Conservation (phyloP, 1,140 invertebrate species). For the Drosophila grimshawi region DNA sequence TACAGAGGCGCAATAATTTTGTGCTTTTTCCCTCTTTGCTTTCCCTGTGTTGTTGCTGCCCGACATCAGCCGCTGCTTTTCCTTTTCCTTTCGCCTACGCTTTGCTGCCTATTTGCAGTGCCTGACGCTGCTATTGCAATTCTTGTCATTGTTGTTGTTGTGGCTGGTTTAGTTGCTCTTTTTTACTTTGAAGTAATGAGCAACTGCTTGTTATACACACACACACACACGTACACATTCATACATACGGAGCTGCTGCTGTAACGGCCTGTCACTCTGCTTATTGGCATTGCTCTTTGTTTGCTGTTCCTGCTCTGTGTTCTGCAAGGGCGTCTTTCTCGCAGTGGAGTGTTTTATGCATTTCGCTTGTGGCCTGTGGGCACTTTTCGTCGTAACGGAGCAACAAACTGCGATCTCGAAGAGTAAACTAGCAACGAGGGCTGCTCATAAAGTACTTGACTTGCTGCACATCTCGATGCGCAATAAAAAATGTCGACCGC, state of each 20-base stretch:
- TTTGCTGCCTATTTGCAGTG: conserved; percentile 35
- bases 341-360: conserved; percentile 21
- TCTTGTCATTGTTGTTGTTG: conserved; percentile 32
- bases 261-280: conserved; percentile 44
- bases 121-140: background rate
- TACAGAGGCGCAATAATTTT: conserved; percentile 52
- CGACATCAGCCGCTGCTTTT: conserved; percentile 36
- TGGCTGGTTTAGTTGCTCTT: conserved; percentile 9
- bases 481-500: no score
- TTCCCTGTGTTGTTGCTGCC: conserved; percentile 22
- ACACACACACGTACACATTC: background rate
- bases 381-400: conserved; percentile 20
- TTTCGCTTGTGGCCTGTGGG: conserved; percentile 16
- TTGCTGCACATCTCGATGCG: background rate
- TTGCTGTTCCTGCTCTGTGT: conserved; percentile 15
- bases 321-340: conserved; percentile 30
- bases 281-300: conserved; percentile 57
- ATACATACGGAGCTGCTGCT: background rate
- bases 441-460: background rate
- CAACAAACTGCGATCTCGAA: conserved; percentile 9
- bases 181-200: conserved; percentile 48
- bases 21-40: conserved; percentile 9
- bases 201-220: conserved; percentile 18
- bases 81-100: conserved; percentile 46
- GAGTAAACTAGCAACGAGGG: conserved; percentile 16